These are phyloP conservation scores for Coremacera marginata DNA, from an alignment of 2,888 invertebrate genomes.

Conservation along the genomic window DNA sequence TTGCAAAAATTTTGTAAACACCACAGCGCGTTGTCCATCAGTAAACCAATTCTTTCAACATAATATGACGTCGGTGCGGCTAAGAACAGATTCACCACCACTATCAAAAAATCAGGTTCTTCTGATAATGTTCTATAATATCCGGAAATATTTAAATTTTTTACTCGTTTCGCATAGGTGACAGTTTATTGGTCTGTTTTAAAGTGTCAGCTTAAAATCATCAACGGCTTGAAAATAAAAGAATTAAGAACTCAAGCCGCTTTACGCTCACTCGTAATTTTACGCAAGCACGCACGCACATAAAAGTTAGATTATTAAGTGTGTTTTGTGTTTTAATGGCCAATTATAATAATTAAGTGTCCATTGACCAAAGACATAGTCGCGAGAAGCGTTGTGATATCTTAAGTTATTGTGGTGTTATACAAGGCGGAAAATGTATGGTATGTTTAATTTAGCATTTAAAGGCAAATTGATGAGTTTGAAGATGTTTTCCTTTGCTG, in stretches of 20 bases:
- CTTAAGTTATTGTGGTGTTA: no score
- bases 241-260: neutral
- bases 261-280: slow-evolving; percentile 10
- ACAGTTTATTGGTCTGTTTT: neutral
- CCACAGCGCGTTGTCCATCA: neutral
- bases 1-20: slow-evolving; percentile 19
- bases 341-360: slow-evolving; percentile 32
- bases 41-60: neutral
- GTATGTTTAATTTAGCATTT: neutral
- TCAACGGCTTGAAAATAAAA: neutral
- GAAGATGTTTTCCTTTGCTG: neutral
- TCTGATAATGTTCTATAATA: neutral
- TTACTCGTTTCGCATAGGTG: neutral
- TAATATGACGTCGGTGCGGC: neutral
- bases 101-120: neutral
- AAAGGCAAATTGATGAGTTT: neutral
- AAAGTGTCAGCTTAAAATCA: neutral
- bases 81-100: neutral
- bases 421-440: neutral
- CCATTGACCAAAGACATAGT: slow-evolving; percentile 4
- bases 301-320: neutral
- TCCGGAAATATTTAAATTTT: neutral
- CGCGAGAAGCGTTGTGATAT: neutral
- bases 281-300: slow-evolving; percentile 3
- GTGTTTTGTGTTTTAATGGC: slow-evolving; percentile 19